Percentiles rank a stretch among this genome's conserved stretches.
These are phyloP conservation scores for Criorhina ranunculi DNA, from an alignment of 2,888 invertebrate genomes.

Conservation along the genomic window DNA sequence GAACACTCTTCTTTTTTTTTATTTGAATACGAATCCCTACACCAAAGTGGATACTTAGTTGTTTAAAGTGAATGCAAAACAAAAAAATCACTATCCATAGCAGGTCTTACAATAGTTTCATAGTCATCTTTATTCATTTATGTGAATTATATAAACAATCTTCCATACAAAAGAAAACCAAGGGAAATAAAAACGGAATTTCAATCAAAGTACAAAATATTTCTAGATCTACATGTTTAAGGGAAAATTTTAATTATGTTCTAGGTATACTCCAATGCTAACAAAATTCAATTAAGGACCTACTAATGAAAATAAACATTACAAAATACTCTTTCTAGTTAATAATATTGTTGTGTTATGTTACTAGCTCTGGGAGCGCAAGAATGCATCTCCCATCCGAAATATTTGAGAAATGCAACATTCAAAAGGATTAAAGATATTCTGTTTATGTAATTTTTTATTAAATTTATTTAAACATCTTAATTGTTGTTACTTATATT, in stretches of 20 bases:
- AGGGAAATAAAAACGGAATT: constrained; percentile 31
- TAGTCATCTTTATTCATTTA: constrained; percentile 54
- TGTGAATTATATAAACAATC: constrained; percentile 51
- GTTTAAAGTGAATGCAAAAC: constrained; percentile 13
- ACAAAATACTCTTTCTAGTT: constrained; percentile 29
- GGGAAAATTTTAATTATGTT: constrained; percentile 26
- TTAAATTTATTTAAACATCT: constrained; percentile 61
- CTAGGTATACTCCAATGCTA: constrained; percentile 38
- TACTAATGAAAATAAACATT: constrained; percentile 37
- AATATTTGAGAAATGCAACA: constrained; percentile 43
- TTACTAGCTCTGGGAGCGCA: constrained; percentile 1
- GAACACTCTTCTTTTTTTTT: constrained; percentile 20
- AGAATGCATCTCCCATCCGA: constrained; percentile 13
- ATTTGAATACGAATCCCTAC: constrained; percentile 18
- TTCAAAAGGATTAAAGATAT: constrained; percentile 55
- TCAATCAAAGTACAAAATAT: constrained; percentile 58
- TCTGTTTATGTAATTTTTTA: constrained; percentile 48
- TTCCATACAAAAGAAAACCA: constrained; percentile 47
- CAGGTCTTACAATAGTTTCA: constrained; percentile 32
- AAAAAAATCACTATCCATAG: not conserved
- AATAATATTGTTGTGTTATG: constrained; percentile 2
- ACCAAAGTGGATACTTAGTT: constrained; percentile 10
- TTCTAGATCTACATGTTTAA: constrained; percentile 40
- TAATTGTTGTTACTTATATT: constrained; percentile 65
- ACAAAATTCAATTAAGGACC: constrained; percentile 46